Percentiles rank a stretch among this genome's conserved stretches.
phyloP scores from a whole-genome alignment of 2,113 vertebrate species.

The Pagrus major region DNA sequence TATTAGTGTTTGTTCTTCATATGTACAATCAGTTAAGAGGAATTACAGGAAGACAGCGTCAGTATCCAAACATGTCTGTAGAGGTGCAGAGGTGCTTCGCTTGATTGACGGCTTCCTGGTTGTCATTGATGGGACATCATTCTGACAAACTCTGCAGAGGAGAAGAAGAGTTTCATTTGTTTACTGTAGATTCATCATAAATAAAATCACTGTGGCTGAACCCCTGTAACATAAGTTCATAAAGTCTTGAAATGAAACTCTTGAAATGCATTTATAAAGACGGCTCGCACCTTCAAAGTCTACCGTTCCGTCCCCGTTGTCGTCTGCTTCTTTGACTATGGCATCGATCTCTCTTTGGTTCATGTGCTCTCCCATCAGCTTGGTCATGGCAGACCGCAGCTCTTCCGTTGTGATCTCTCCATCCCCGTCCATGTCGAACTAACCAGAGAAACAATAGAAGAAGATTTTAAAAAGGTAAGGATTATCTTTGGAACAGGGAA shows the following conservation, averaged over 20 bases:
- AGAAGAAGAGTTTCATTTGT: conserved; percentile 6
- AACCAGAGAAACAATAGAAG: background rate
- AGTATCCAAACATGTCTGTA: background rate
- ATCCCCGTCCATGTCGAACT: conserved; percentile 91
- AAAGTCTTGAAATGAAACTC: too few relatives aligned
- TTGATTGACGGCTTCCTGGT: background rate
- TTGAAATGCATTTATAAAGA: too few relatives aligned
- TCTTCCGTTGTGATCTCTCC: conserved; percentile 89
- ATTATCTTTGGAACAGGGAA: background rate
- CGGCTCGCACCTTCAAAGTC: conserved; percentile 88
- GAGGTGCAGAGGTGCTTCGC: conserved; percentile 22
- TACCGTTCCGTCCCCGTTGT: conserved; percentile 90
- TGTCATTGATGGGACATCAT: conserved; percentile 82
- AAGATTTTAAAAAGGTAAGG: background rate
- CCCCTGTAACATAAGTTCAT: background rate
- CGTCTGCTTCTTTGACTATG: conserved; percentile 87
- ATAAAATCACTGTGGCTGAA: background rate
- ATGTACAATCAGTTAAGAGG: background rate
- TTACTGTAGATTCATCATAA: background rate
- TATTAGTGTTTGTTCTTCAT: background rate
- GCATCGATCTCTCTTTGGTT: conserved; percentile 83
- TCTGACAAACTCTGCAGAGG: conserved; percentile 79
- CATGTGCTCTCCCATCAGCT: conserved; percentile 88
- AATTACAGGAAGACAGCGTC: background rate
- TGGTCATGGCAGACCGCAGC: conserved; percentile 86